Base-by-base conservation (phyloP, 30 jellyfish, hydroid and myxozoan species). In the Clytia hemisphaerica region DNA sequence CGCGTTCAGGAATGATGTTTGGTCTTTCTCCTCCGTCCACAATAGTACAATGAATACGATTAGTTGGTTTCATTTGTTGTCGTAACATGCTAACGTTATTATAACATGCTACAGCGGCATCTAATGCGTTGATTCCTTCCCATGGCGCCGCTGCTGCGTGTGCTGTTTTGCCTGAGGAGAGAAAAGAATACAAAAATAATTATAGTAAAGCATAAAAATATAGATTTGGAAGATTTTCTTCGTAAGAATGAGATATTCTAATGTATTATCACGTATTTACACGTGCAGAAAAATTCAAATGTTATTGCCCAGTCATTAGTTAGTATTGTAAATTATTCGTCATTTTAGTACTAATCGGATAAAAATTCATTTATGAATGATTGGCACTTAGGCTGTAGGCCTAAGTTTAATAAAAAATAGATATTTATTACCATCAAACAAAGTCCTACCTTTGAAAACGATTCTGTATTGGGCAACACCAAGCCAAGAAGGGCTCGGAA, bases 81-180 rank as follows among this genome's bases (percentile, higher is more conserved):
- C 97, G 94, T 36, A 87, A 37, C 97, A 87, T 87, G 63, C 94
- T 78, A 2, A 80, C 64, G 54, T 73, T 74, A 64, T 55, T 87
- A 59, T 87, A 87, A 73, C 97, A 87, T 28, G 68, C 80, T 28
- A 87, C 94, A 6, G 94, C 94, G 4, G 97, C 97, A 79, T 87
- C 97, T 72, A 87, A 74, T 1, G 97, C 97, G 66, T 87, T 87
- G 25, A 72, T 75, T 34, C 84, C 97, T 36, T 65, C 88, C 97
- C 97, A 87, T 0, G 97, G 97, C 12, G 88, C 88, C 44, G 84
- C 92, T 1, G 97, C 91, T 1, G 97, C 97, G 53, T 87, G 95
- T 1, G 95, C 73, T 33, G 88, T 81, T 37, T 84, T 84, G 4
- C 95, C 95, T 84, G 27, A 18, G 12, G 0, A 5, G 10, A 1